Evolutionary conservation across 2,113 vertebrate species (phyloP).

Genomic region (Nibea albiflora): DNA sequence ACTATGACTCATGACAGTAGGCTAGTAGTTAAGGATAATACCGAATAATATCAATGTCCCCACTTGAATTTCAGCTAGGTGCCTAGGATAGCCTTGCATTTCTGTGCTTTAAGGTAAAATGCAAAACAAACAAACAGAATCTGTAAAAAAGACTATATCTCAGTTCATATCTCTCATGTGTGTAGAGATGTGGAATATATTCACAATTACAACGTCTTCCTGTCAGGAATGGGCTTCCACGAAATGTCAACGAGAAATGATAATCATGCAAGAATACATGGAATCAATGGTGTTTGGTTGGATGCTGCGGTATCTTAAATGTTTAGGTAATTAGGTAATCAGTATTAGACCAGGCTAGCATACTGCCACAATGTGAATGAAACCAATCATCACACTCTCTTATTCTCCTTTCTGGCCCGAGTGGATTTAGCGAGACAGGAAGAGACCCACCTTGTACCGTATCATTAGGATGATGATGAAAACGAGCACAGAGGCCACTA

Average conservation of each 20-base stretch:
- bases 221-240: background rate
- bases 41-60: background rate
- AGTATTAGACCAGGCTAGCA: background rate
- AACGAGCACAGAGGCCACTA: conserved; percentile 96
- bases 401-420: background rate
- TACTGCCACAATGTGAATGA: background rate
- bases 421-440: conserved; percentile 6
- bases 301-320: background rate
- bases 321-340: background rate
- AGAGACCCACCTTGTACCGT: conserved; percentile 92
- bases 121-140: no score
- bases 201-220: background rate
- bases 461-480: conserved; percentile 99
- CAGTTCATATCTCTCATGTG: no score
- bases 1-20: background rate
- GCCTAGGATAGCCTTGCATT: background rate
- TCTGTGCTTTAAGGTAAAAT: background rate
- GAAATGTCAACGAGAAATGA: background rate
- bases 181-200: background rate
- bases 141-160: no score
- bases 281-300: background rate
- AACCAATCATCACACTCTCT: background rate
- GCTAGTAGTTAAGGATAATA: background rate
- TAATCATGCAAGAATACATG: background rate
- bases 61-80: no score